A percentile compares a stretch with the other conserved stretches of the same genome.
Conservation (phyloP, 2,113 vertebrate genomes). For the Grus americana region DNA sequence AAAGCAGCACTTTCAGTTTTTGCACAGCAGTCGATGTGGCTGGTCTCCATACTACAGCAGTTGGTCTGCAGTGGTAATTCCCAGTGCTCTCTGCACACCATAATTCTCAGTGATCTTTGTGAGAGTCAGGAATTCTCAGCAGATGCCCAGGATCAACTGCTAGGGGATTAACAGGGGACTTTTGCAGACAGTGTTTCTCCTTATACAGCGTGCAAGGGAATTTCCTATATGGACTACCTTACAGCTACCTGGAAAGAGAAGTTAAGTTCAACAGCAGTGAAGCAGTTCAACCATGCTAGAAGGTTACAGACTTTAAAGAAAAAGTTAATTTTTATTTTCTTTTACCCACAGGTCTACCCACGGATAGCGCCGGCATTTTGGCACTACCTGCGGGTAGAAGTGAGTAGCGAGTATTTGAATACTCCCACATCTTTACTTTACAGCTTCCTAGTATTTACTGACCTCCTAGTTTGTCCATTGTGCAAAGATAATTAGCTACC, state of each 20-base stretch:
- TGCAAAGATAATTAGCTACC: constrained; percentile 31
- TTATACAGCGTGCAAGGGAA: not conserved
- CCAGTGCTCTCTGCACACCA: not conserved
- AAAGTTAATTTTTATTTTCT: constrained; percentile 75
- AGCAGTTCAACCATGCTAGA: not conserved
- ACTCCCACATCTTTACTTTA: constrained; percentile 55
- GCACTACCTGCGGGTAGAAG: constrained; percentile 83
- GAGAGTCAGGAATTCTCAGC: not conserved
- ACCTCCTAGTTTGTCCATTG: constrained; percentile 41
- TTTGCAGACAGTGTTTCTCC: not conserved
- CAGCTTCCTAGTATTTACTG: constrained; percentile 32
- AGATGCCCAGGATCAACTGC: not conserved
- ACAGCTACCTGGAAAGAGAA: not conserved
- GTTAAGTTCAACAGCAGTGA: not conserved
- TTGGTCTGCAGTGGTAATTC: not conserved
- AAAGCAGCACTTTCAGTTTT: not conserved
- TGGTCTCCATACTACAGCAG: not conserved
- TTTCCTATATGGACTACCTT: not conserved
- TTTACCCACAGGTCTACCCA: constrained; percentile 78
- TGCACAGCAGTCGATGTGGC: not conserved
- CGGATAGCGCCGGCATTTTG: constrained; percentile 80
- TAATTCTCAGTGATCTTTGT: not conserved
- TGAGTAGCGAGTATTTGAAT: constrained; percentile 75
- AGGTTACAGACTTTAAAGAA: constrained; percentile 51
- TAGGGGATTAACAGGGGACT: not conserved